A percentile compares a stretch with the other conserved stretches of the same genome.
phyloP scores from a whole-genome alignment of 2,797 vertebrate genomes.

The Crypturellus tataupa region DNA sequence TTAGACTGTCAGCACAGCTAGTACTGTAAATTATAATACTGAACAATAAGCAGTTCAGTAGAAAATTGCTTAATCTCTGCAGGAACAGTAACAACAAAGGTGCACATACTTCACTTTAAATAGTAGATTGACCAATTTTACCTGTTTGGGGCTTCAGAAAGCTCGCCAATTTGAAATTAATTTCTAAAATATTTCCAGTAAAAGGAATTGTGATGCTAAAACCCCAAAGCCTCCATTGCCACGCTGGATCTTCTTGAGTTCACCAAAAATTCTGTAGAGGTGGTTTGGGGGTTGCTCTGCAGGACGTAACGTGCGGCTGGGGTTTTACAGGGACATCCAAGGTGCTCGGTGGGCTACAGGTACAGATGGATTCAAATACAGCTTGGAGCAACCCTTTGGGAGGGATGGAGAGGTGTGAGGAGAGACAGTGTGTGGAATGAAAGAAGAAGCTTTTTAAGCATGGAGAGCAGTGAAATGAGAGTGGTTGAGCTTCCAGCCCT shows the following conservation, averaged over 20 bases:
- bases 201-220: background rate
- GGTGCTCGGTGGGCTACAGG: background rate
- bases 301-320: background rate
- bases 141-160: background rate
- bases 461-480: background rate
- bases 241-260: background rate
- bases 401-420: background rate
- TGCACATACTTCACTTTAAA: background rate
- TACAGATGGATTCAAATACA: background rate
- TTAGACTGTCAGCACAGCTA: background rate
- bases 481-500: background rate
- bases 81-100: background rate
- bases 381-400: background rate
- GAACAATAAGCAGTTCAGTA: background rate
- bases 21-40: background rate
- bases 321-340: background rate
- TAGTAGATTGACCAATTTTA: background rate
- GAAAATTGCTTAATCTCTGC: background rate
- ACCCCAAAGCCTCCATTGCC: background rate
- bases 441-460: background rate
- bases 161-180: constrained; percentile 7
- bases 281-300: background rate
- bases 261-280: background rate
- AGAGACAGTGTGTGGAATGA: background rate
- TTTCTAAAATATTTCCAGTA: constrained; percentile 17